Conservation (phyloP, 2,888 invertebrate genomes). For the Phalera bucephala region DNA sequence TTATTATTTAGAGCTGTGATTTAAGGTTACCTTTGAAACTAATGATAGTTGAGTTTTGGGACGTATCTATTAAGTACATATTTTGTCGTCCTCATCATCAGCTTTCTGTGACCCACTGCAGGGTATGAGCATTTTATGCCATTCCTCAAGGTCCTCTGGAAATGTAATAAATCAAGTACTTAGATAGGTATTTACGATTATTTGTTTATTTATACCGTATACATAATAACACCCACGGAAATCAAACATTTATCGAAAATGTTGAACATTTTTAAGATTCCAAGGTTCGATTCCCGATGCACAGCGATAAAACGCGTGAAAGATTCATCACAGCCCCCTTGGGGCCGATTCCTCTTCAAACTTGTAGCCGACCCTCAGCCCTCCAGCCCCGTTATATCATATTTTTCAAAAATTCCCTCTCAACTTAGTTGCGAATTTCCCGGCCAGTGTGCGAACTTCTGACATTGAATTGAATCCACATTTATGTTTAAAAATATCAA, state of each 20-base stretch:
- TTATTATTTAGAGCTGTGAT: too few species aligned
- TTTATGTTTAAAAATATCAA: conserved; percentile 38
- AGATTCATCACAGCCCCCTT: conserved; percentile 76
- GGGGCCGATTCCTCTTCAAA: conserved; percentile 75
- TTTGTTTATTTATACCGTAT: too few species aligned
- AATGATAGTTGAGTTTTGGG: too few species aligned
- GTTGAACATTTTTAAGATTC: conserved; percentile 40
- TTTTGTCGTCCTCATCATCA: too few species aligned
- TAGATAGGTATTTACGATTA: too few species aligned
- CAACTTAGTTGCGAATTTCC: conserved; percentile 56
- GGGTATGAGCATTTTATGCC: too few species aligned
- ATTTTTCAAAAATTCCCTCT: conserved; percentile 71
- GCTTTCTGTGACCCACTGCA: too few species aligned
- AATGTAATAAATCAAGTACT: too few species aligned
- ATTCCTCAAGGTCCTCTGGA: too few species aligned
- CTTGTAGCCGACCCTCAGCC: conserved; percentile 63
- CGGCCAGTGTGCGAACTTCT: conserved; percentile 50
- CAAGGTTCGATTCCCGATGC: conserved; percentile 69
- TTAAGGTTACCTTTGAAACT: too few species aligned
- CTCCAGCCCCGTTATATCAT: conserved; percentile 68
- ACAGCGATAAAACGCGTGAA: conserved; percentile 77
- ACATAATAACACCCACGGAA: too few species aligned
- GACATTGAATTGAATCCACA: conserved; percentile 58
- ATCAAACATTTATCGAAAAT: conserved; percentile 19
- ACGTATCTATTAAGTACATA: too few species aligned